phyloP scores from a whole-genome alignment of 1,140 invertebrate species.

The Lasioglossum baleicum region DNA sequence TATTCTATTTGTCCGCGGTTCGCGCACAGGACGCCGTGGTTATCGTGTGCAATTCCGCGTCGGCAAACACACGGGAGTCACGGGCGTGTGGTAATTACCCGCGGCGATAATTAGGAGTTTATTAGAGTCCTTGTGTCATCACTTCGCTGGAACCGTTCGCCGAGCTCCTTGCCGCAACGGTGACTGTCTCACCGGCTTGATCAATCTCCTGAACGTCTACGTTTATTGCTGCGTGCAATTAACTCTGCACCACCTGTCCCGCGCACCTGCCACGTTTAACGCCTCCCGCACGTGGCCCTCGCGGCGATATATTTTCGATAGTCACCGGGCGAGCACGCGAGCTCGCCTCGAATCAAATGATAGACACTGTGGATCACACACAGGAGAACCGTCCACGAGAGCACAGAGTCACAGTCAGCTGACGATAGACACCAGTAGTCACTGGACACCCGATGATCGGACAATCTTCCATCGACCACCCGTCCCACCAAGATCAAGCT shows the following conservation, averaged over 20 bases:
- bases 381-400: too few relatives aligned
- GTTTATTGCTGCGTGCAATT: constrained; percentile 41
- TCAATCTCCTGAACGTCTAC: constrained; percentile 35
- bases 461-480: background rate
- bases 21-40: constrained; percentile 37
- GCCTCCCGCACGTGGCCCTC: constrained; percentile 50
- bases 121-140: constrained; percentile 58
- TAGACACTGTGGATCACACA: too few relatives aligned
- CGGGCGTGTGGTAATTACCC: constrained; percentile 63
- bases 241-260: constrained; percentile 39
- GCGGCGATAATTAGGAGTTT: constrained; percentile 69
- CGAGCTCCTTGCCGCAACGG: background rate
- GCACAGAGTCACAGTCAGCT: background rate
- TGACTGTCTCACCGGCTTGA: background rate
- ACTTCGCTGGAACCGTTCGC: background rate
- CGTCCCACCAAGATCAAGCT: too few relatives aligned
- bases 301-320: constrained; percentile 9
- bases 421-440: background rate
- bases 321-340: constrained; percentile 12
- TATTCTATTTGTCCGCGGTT: constrained; percentile 70
- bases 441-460: background rate
- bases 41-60: constrained; percentile 55
- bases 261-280: constrained; percentile 42
- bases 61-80: constrained; percentile 55
- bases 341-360: too few relatives aligned